Conservation (phyloP, 1,140 invertebrate genomes). For the Saccostrea cuccullata region DNA sequence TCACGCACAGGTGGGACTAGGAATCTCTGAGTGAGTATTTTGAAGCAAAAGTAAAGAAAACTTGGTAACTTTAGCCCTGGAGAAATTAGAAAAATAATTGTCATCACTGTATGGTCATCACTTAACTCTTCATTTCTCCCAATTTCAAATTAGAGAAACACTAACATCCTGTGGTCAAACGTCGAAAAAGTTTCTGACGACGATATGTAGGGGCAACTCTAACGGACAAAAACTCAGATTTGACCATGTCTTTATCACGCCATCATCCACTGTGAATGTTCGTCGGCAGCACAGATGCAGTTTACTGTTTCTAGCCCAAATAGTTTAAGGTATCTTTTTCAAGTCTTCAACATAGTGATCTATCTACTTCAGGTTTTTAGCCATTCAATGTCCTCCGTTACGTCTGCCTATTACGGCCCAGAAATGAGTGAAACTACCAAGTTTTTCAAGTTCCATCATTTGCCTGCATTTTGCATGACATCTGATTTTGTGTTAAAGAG, state of each 20-base stretch:
- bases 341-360: neutral
- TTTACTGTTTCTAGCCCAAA: neutral
- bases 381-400: neutral
- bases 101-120: neutral
- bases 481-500: no score
- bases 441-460: no score
- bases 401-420: neutral
- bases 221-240: conserved; percentile 42
- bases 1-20: conserved; percentile 32
- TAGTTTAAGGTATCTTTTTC: no score
- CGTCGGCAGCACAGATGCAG: conserved; percentile 42
- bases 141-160: neutral
- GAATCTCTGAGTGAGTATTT: conserved; percentile 24
- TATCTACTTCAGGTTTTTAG: neutral
- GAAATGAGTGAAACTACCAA: neutral
- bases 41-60: no score
- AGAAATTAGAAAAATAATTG: neutral
- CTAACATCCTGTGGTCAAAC: conserved; percentile 34
- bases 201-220: conserved; percentile 11
- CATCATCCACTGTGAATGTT: conserved; percentile 9
- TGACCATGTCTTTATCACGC: conserved; percentile 33
- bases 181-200: conserved; percentile 21
- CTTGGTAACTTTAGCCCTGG: neutral
- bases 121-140: neutral
- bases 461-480: no score